Evolutionary conservation across 2,888 invertebrate genomes (phyloP).

Genomic region (Stenichneumon culpator): DNA sequence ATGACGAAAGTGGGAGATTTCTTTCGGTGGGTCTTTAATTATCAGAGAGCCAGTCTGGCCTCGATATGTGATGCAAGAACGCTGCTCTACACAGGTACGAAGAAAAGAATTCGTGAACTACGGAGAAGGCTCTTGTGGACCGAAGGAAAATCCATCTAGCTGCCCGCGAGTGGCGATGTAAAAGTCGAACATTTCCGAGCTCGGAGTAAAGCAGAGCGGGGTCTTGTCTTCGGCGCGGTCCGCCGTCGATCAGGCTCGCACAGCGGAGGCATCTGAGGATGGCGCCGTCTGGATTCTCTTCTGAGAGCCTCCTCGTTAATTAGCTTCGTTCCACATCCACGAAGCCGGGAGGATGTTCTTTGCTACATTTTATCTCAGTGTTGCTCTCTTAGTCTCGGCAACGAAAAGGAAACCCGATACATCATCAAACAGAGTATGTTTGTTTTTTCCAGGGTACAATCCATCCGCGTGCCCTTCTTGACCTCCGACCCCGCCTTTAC

Average conservation of each 20-base stretch:
- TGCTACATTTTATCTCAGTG: neutral
- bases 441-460: neutral
- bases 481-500: neutral
- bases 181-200: slow-evolving; percentile 30
- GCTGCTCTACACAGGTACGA: neutral
- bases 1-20: slow-evolving; percentile 6
- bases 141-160: neutral
- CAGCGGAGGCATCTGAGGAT: slow-evolving; percentile 32
- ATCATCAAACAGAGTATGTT: neutral
- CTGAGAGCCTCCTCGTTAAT: slow-evolving; percentile 62
- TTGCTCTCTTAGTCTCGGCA: neutral
- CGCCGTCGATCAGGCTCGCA: slow-evolving; percentile 44
- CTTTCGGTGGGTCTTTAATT: slow-evolving; percentile 34
- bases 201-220: neutral
- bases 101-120: slow-evolving; percentile 32
- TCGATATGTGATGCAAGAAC: neutral
- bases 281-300: slow-evolving; percentile 67
- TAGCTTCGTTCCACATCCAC: slow-evolving; percentile 61
- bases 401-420: neutral
- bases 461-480: neutral
- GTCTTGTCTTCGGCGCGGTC: slow-evolving; percentile 58
- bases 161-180: neutral
- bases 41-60: neutral
- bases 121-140: neutral
- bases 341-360: slow-evolving; percentile 22